Conservation (phyloP, 1,140 invertebrate genomes). For the Magallana ariakensis region DNA sequence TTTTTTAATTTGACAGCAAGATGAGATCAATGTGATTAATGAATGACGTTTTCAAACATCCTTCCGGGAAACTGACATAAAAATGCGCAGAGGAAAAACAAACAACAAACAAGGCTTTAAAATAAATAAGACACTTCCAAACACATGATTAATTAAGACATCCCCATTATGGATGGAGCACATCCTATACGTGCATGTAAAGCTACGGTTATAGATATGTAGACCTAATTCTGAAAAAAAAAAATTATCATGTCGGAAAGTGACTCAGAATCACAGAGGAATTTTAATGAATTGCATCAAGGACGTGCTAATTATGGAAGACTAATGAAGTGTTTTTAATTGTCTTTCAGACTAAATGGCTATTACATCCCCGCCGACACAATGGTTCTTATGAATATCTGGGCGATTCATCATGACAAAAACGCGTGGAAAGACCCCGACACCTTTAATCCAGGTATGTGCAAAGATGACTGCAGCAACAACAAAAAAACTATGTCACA, state of each 20-base stretch:
- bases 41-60: not conserved
- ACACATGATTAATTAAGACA: slow-evolving; percentile 28
- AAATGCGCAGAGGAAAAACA: not conserved
- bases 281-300: slow-evolving; percentile 33
- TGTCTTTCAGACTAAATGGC: slow-evolving; percentile 52
- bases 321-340: slow-evolving; percentile 5
- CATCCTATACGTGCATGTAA: not conserved
- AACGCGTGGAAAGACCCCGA: slow-evolving; percentile 86
- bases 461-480: not conserved
- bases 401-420: slow-evolving; percentile 90
- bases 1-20: not conserved
- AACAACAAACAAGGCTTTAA: slow-evolving; percentile 7
- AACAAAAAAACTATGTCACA: no score
- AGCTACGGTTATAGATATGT: slow-evolving; percentile 13
- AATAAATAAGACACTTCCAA: not conserved
- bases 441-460: slow-evolving; percentile 85
- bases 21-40: not conserved
- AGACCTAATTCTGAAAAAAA: not conserved
- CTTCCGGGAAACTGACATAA: slow-evolving; percentile 11
- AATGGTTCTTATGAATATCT: slow-evolving; percentile 87
- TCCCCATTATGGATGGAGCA: slow-evolving; percentile 4
- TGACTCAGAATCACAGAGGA: slow-evolving; percentile 26
- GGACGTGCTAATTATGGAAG: not conserved
- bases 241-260: slow-evolving; percentile 26
- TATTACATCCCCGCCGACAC: slow-evolving; percentile 79